Conservation (phyloP, 2,888 invertebrate species). For the Leucophenga maculata region DNA sequence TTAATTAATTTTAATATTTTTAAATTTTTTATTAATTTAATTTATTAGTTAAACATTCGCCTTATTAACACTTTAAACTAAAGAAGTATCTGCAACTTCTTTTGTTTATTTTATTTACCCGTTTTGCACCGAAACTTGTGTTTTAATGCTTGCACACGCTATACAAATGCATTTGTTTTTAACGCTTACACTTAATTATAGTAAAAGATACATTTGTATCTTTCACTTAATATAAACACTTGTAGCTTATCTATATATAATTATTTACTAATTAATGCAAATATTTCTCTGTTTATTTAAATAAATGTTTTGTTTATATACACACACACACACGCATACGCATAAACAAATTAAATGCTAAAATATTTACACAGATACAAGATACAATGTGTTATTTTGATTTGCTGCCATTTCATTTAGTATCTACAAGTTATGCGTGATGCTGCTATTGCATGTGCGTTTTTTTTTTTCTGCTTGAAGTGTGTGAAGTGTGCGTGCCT, state of each 20-base stretch:
- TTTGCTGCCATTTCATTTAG: constrained; percentile 1
- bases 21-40: constrained; percentile 20
- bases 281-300: constrained; percentile 6
- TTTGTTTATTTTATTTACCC: constrained; percentile 43
- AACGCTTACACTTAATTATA: neutral
- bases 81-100: constrained; percentile 13
- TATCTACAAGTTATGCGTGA: too few relatives aligned
- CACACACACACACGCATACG: neutral
- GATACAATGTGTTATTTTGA: constrained; percentile 35
- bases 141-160: constrained; percentile 26
- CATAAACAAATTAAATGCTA: constrained; percentile 36
- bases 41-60: neutral
- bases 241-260: neutral
- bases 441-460: too few relatives aligned
- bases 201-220: neutral
- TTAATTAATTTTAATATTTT: constrained; percentile 25
- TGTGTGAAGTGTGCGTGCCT: constrained; percentile 14
- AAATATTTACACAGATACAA: constrained; percentile 35
- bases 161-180: neutral
- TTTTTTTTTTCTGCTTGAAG: too few relatives aligned
- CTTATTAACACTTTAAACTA: constrained; percentile 15
- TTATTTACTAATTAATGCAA: constrained; percentile 21
- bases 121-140: constrained; percentile 70
- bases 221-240: neutral
- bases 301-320: constrained; percentile 1